phyloP scores from a whole-genome alignment of 2,113 vertebrate genomes.

The Sialia sialis region DNA sequence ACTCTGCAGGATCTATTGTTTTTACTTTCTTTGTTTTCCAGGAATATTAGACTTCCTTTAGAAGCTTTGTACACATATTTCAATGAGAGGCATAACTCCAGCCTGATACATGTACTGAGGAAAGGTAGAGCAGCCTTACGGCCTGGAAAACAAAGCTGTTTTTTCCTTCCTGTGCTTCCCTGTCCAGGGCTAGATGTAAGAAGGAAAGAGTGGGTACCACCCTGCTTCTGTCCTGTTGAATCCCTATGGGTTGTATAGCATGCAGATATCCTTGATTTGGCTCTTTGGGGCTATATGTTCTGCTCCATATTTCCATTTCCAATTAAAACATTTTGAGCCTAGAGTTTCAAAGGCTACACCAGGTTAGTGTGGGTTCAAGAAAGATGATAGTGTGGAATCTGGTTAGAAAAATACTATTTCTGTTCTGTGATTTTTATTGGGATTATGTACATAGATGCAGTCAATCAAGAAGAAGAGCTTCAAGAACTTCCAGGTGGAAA shows the following conservation, averaged over 20 bases:
- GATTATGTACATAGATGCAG: not conserved
- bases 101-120: not conserved
- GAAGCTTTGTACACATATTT: not conserved
- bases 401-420: not conserved
- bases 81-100: not conserved
- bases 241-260: not conserved
- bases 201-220: not conserved
- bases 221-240: not conserved
- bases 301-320: not conserved
- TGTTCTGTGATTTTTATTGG: not conserved
- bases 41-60: not conserved
- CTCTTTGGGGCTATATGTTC: not conserved
- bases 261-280: not conserved
- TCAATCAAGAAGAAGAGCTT: not conserved
- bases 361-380: not conserved
- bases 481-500: not conserved
- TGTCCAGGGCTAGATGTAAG: not conserved
- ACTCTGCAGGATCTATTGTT: not conserved
- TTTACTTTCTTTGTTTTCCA: not conserved
- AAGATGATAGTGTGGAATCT: not conserved
- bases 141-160: not conserved
- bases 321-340: not conserved
- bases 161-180: not conserved
- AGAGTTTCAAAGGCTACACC: not conserved
- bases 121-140: not conserved